Conservation (phyloP, 2,888 invertebrate genomes). For the Geotrupes spiniger region DNA sequence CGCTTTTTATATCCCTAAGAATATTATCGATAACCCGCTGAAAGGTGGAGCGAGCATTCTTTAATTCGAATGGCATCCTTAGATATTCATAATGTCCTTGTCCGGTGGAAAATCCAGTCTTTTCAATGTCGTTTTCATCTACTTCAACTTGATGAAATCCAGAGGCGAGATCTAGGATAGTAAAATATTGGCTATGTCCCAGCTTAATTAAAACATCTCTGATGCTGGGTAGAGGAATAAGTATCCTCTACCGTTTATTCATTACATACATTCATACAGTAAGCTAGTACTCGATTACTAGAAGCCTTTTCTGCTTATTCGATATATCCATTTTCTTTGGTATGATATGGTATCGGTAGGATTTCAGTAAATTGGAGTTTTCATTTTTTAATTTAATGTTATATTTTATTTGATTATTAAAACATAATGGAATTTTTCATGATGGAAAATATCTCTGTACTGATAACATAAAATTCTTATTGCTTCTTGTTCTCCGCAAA, state of each 20-base stretch:
- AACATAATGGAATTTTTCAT: neutral
- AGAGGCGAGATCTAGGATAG: slow-evolving; percentile 27
- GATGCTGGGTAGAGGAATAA: slow-evolving; percentile 27
- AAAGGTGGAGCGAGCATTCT: slow-evolving; percentile 37
- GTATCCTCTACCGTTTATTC: slow-evolving; percentile 22
- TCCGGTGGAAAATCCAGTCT: slow-evolving; percentile 38
- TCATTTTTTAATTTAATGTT: neutral
- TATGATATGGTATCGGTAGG: neutral
- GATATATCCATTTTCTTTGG: neutral
- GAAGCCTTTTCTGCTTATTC: neutral
- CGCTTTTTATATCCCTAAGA: no score
- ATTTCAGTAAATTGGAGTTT: neutral
- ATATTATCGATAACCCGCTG: slow-evolving; percentile 38
- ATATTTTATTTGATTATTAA: slow-evolving; percentile 3
- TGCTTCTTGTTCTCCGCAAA: neutral
- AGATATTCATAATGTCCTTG: slow-evolving; percentile 36
- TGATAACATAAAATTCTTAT: neutral
- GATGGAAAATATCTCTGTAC: neutral
- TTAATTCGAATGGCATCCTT: slow-evolving; percentile 39
- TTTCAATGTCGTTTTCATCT: slow-evolving; percentile 28
- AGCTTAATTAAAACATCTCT: slow-evolving; percentile 27
- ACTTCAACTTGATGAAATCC: slow-evolving; percentile 33
- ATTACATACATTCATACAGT: no score
- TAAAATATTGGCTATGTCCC: slow-evolving; percentile 27
- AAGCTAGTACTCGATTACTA: neutral